Conservation (phyloP, 2,888 invertebrate genomes). For the Agriopis leucophaearia region DNA sequence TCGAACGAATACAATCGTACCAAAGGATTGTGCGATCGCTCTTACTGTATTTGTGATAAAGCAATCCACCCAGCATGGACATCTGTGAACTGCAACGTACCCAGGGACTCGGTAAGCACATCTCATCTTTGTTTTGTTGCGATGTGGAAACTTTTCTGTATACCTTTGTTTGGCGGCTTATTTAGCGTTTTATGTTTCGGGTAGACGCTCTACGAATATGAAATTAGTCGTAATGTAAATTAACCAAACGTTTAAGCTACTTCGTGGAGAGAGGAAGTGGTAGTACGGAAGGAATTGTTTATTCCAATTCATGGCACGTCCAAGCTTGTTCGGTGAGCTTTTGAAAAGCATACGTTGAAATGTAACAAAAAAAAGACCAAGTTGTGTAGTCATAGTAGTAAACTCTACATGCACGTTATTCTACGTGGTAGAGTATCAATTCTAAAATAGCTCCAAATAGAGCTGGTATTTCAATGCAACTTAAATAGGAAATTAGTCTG, state of each 20-base stretch:
- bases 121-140: slow-evolving; percentile 1
- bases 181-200: slow-evolving; percentile 8
- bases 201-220: slow-evolving; percentile 32
- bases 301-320: slow-evolving; percentile 57
- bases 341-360: slow-evolving; percentile 47
- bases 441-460: slow-evolving; percentile 52
- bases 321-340: slow-evolving; percentile 45
- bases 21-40: slow-evolving; percentile 78
- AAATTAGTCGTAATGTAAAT: slow-evolving; percentile 45
- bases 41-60: slow-evolving; percentile 87
- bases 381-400: slow-evolving; percentile 37
- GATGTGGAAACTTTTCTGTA: slow-evolving; percentile 1
- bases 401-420: no score
- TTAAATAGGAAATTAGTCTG: slow-evolving; percentile 42
- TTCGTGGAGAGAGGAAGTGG: slow-evolving; percentile 47
- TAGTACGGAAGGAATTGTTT: slow-evolving; percentile 53
- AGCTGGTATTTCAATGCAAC: slow-evolving; percentile 28
- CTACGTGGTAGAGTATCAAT: slow-evolving; percentile 40
- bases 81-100: slow-evolving; percentile 88
- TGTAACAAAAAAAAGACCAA: slow-evolving; percentile 42
- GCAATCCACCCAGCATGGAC: slow-evolving; percentile 87
- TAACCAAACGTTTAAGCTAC: slow-evolving; percentile 45
- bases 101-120: slow-evolving; percentile 84
- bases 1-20: slow-evolving; percentile 37
- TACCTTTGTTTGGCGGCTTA: slow-evolving; percentile 27